Evolutionary conservation across 2,113 vertebrate genomes (phyloP), one percentile per base, ranked within the genome.

Genomic region (Protomyctophum bolini): DNA sequence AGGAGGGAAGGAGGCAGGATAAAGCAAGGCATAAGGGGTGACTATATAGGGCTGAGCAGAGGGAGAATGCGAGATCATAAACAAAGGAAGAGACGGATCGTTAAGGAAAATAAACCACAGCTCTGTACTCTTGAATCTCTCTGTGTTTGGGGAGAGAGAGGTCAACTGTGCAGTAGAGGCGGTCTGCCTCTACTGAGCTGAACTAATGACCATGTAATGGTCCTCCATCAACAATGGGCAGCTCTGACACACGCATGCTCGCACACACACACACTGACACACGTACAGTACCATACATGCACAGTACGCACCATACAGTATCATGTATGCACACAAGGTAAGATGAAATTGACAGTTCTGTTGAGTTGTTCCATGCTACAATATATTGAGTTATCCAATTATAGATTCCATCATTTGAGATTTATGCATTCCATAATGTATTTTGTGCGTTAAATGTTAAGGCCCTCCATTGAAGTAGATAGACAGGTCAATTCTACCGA

Each of bases 121-220:
- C 60, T 74, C 72, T 76, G 77, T 58, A 68, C 68, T 81, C 75
- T 70, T 1, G 59, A 79, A 77, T 72, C 60, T 51, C 73, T 55
- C 49, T 12, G 60, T 72, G 79, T 79, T 83, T 8, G 7, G 81
- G 83, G 85, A 87, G 58, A 10, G 10, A 57, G 41, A 74, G 78
- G 81, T 78, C 86, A 88, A 79, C 83, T 85, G 66, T 68, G 75
- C 63, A 61, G 70, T 68, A 80, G 55, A 80, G 72, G 75, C 76
- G 8, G 70, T 66, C 79, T 21, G 21, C 21, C 21, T 21, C 21
- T 81, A 66, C 58, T 79, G 75, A 83, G 88, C 86, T 63, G 77
- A 91, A 88, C 84, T 85, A 89, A 90, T 63, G 70, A 83, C 75
- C 76, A 82, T 78, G 58, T 88, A 88, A 90, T 85, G 83, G 73